Base-by-base conservation (phyloP, 2,113 vertebrate species). In the Bombycilla garrulus region DNA sequence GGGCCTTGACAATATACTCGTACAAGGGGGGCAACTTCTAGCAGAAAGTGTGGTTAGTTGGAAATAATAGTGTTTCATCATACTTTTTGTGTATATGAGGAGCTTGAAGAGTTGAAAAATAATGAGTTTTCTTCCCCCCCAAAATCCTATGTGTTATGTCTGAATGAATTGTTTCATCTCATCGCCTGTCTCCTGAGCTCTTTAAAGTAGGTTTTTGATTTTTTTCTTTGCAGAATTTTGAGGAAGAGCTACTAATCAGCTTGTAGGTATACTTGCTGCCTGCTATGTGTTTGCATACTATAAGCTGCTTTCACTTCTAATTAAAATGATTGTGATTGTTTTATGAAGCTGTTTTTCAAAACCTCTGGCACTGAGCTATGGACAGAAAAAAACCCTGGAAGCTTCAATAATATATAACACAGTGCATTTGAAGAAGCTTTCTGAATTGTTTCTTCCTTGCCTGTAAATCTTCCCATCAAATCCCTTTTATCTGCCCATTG, bases 51-150 rank as follows among this genome's bases (percentile, higher is more conserved):
- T 71, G n/a, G 29, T 64, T 81, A 60, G 6, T 42, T 73, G 60
- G 65, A 78, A 88, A 64, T 57, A 35, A 42, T 28, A 44, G 23
- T 44, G 4, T 64, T 80, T 87, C 45, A 67, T 58, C 2, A 2
- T 90, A 18, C 5, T 58, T 85, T 72, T 42, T 51, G 12, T 65
- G 9, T 42, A 10, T 56, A 23, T 36, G 4, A 56, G 38, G n/a
- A 74, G 7, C 10, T 36, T 64, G 26, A 54, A 64, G n/a, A 66
- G 15, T 62, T 64, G 57, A 69, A 90, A 85, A 50, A 66, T 25
- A 38, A 60, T 40, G 5, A 6, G 0, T 3, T 17, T n/a, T 65
- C 6, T 9, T 19, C 5, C 1, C 0, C 22, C 10, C 4, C 1
- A 16, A 47, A 77, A 16, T 36, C 18, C 19, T 38, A 0, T 40